Conservation (phyloP, 2,797 vertebrate genomes). For the Pipistrellus pipistrellus region DNA sequence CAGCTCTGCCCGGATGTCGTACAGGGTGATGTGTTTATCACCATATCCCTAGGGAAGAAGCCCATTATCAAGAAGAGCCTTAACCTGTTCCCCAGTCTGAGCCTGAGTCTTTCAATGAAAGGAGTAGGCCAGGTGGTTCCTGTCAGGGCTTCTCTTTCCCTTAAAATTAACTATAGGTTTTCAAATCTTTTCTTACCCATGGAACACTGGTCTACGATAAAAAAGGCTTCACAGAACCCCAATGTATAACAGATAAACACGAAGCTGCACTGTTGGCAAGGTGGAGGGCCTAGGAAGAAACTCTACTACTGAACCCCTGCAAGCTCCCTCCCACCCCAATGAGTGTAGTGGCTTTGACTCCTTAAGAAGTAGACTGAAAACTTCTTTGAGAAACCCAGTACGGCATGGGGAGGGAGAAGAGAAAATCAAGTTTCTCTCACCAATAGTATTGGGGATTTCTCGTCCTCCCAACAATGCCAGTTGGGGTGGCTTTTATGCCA, state of each 20-base stretch:
- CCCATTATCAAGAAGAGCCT: background rate
- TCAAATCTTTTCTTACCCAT: background rate
- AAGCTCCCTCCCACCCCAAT: background rate
- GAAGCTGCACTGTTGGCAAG: background rate
- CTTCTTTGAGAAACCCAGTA: background rate
- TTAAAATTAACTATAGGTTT: background rate
- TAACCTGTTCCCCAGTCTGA: background rate
- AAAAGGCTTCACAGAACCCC: background rate
- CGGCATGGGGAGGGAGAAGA: accelerated
- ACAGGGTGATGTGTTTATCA: slow-evolving; percentile 99
- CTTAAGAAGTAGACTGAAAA: background rate
- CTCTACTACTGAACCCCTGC: background rate
- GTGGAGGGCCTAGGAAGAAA: background rate
- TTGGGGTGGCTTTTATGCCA: background rate
- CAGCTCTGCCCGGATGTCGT: slow-evolving; percentile 98
- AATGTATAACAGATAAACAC: background rate
- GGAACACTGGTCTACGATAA: background rate
- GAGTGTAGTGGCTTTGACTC: background rate
- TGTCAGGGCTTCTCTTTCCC: background rate
- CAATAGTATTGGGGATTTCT: background rate
- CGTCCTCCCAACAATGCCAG: background rate
- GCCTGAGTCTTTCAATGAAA: background rate
- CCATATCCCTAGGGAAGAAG: slow-evolving; percentile 93
- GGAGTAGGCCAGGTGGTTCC: background rate
- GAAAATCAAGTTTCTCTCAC: background rate